phyloP scores from a whole-genome alignment of 2,797 vertebrate species.

The Cottoperca gobio region DNA sequence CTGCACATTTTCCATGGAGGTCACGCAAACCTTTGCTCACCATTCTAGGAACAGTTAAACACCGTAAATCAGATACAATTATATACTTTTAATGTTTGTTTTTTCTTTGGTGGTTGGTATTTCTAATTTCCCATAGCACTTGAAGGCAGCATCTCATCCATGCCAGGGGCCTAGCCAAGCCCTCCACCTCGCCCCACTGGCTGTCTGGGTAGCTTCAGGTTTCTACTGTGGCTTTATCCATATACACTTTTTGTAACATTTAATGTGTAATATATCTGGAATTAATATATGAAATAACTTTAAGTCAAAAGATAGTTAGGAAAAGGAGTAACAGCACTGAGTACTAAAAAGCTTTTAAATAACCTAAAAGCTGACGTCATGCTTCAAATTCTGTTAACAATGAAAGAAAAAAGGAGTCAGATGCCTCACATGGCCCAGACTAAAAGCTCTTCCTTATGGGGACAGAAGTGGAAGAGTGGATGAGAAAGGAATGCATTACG shows the following conservation, averaged over 20 bases:
- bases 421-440: slow-evolving; percentile 34
- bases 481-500: slow-evolving; percentile 75
- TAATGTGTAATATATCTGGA: background rate
- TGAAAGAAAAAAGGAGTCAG: slow-evolving; percentile 9
- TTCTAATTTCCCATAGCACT: slow-evolving; percentile 7
- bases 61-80: background rate
- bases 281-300: background rate
- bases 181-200: slow-evolving; percentile 57
- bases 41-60: background rate
- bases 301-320: background rate
- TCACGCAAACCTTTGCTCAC: background rate
- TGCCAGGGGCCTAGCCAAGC: slow-evolving; percentile 27
- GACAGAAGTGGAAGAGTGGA: slow-evolving; percentile 64
- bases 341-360: background rate
- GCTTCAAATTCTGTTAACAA: slow-evolving; percentile 15
- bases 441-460: slow-evolving; percentile 59
- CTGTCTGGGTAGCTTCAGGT: slow-evolving; percentile 46
- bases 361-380: background rate
- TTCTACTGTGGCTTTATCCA: slow-evolving; percentile 17
- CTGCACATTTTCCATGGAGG: background rate
- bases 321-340: background rate
- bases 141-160: slow-evolving; percentile 61
- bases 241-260: background rate
- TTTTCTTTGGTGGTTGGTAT: background rate
- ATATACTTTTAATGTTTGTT: background rate